Conservation (phyloP, 2,888 invertebrate species). For the Hecatera dysodea region DNA sequence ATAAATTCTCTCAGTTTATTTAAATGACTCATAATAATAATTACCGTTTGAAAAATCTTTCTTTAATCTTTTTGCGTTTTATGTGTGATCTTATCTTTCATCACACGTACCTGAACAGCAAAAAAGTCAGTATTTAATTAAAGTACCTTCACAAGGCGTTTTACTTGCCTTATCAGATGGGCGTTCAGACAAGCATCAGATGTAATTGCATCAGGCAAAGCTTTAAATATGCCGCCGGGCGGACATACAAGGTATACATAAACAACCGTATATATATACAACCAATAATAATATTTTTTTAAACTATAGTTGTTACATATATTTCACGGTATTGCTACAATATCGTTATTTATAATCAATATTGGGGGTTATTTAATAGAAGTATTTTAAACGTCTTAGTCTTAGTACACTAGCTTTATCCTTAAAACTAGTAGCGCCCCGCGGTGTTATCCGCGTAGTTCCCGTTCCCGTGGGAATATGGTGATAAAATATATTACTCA, state of each 20-base stretch:
- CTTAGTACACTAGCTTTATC: too few relatives aligned
- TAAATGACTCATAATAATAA: slow-evolving; percentile 74
- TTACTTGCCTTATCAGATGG: slow-evolving; percentile 86
- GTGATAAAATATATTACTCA: too few relatives aligned
- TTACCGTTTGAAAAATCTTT: slow-evolving; percentile 77
- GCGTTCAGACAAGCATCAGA: slow-evolving; percentile 82
- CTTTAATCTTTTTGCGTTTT: slow-evolving; percentile 71
- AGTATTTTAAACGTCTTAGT: too few relatives aligned
- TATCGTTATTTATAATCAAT: not conserved
- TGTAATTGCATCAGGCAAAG: slow-evolving; percentile 84
- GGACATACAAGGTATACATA: slow-evolving; percentile 65
- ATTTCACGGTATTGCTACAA: not conserved
- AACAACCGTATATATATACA: slow-evolving; percentile 35
- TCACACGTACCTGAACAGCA: slow-evolving; percentile 71
- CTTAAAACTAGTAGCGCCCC: too few relatives aligned
- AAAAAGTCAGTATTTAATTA: slow-evolving; percentile 85
- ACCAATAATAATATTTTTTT: slow-evolving; percentile 33
- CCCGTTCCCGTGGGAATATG: too few relatives aligned
- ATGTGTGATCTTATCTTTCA: slow-evolving; percentile 76
- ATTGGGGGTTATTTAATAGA: too few relatives aligned
- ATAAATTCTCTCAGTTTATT: slow-evolving; percentile 67
- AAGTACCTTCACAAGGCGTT: slow-evolving; percentile 81
- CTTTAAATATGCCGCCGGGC: slow-evolving; percentile 82
- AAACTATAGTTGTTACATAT: not conserved
- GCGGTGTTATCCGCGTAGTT: too few relatives aligned